These are phyloP conservation scores for Cerceris ruficornis DNA, from an alignment of 2,888 invertebrate species.

Conservation along the genomic window DNA sequence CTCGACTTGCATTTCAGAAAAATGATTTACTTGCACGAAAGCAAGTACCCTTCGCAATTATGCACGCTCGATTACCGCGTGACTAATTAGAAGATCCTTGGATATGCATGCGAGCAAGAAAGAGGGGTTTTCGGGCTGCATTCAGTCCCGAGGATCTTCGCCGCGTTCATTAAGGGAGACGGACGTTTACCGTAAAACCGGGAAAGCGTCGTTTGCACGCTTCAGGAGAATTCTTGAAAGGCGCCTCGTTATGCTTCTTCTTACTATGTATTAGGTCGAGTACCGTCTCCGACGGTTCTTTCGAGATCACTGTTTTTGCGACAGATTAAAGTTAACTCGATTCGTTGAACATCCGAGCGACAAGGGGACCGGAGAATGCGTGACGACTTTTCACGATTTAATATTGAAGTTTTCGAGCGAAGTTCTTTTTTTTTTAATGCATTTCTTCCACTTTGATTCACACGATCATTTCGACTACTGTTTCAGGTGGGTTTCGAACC, in stretches of 20 bases:
- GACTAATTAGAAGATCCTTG: constrained; percentile 42
- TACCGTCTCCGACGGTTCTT: no score
- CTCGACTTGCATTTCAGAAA: no score
- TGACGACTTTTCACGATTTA: no score
- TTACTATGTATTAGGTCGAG: background rate
- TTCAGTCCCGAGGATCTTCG: constrained; percentile 21
- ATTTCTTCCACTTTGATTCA: no score
- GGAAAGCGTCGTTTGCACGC: constrained; percentile 19
- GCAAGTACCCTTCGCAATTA: constrained; percentile 3
- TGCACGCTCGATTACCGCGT: constrained; percentile 8
- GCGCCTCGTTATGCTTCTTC: constrained; percentile 14
- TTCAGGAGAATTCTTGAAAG: constrained; percentile 20
- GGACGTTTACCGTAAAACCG: constrained; percentile 27
- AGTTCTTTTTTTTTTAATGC: no score
- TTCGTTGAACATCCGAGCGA: no score
- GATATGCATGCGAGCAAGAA: background rate
- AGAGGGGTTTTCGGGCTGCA: constrained; percentile 15
- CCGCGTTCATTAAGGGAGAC: constrained; percentile 41
- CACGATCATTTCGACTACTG: no score
- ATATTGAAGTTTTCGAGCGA: no score
- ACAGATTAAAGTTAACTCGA: no score
- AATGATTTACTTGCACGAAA: background rate
- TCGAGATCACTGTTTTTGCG: no score
- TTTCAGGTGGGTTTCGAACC: no score
- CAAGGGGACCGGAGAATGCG: no score